Conservation (phyloP, 2,888 invertebrate genomes). For the Elmis aenea region DNA sequence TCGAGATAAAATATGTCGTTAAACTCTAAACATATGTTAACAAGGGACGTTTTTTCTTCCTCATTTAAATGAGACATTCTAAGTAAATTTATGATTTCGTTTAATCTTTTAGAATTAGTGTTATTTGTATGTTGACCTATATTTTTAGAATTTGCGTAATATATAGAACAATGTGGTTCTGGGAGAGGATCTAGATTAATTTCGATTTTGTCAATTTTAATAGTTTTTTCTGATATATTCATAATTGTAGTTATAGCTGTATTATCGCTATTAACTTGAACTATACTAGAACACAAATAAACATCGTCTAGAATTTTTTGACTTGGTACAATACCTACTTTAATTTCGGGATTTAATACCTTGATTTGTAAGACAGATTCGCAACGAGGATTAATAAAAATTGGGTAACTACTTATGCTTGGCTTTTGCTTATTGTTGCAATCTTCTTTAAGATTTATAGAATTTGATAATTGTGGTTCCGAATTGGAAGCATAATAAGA, state of each 20-base stretch:
- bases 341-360: slow-evolving; percentile 1
- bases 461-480: too few species aligned
- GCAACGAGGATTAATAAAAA: slow-evolving; percentile 2
- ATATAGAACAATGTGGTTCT: neutral
- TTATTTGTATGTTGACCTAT: neutral
- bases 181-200: neutral
- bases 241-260: slow-evolving; percentile 1
- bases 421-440: too few species aligned
- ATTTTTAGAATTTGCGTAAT: too few species aligned
- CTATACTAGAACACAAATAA: slow-evolving; percentile 1
- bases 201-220: neutral
- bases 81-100: too few species aligned
- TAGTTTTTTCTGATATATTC: neutral
- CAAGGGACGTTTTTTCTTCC: slow-evolving; percentile 22
- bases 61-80: slow-evolving; percentile 22
- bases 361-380: neutral
- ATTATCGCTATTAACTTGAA: slow-evolving; percentile 1
- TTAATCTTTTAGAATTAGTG: neutral
- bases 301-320: neutral
- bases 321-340: slow-evolving; percentile 1
- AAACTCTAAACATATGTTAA: slow-evolving; percentile 20
- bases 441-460: too few species aligned
- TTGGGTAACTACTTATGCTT: too few species aligned
- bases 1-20: slow-evolving; percentile 28
- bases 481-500: too few species aligned